Percentiles rank a stretch among this genome's conserved stretches.
These are phyloP conservation scores for Aphelinus atriplicis DNA, from an alignment of 1,140 invertebrate genomes.

Conservation along the genomic window DNA sequence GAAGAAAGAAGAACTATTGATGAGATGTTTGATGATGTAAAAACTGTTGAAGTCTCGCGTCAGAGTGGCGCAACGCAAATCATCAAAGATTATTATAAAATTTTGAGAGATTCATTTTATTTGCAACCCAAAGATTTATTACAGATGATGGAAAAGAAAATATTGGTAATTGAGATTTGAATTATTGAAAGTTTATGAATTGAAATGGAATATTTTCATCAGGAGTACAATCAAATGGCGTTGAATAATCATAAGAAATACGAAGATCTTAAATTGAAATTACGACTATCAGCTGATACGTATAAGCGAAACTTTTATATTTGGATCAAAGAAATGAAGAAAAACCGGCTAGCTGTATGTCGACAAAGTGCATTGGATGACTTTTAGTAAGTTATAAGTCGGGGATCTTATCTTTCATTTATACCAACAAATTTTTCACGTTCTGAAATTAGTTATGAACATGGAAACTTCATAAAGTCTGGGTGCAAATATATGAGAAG, in stretches of 20 bases:
- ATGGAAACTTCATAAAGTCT: conserved; percentile 2
- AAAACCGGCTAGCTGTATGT: conserved; percentile 3
- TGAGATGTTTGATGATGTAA: conserved; percentile 10
- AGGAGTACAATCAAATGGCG: conserved; percentile 40
- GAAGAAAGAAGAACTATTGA: conserved; percentile 21
- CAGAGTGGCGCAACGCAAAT: not conserved
- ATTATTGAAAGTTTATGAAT: not conserved
- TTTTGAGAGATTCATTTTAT: conserved; percentile 32
- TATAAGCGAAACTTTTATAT: conserved; percentile 3
- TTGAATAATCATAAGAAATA: conserved; percentile 38
- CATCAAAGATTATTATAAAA: conserved; percentile 38
- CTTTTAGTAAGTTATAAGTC: conserved; percentile 21
- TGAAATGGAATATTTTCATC: conserved; percentile 9
- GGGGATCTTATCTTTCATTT: not conserved
- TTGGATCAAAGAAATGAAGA: conserved; percentile 25
- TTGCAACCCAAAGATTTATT: conserved; percentile 27
- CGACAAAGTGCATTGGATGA: conserved; percentile 11
- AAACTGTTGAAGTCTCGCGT: not conserved
- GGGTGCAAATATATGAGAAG: not conserved
- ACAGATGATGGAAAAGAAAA: conserved; percentile 38
- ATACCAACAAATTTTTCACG: not conserved
- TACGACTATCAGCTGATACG: conserved; percentile 5
- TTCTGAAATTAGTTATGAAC: conserved; percentile 9
- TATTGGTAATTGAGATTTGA: conserved; percentile 29
- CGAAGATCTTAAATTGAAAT: conserved; percentile 34